Percentiles rank a stretch among this genome's conserved stretches.
phyloP scores from a whole-genome alignment of 2,888 invertebrate species.

The Folsomia manolachei region DNA sequence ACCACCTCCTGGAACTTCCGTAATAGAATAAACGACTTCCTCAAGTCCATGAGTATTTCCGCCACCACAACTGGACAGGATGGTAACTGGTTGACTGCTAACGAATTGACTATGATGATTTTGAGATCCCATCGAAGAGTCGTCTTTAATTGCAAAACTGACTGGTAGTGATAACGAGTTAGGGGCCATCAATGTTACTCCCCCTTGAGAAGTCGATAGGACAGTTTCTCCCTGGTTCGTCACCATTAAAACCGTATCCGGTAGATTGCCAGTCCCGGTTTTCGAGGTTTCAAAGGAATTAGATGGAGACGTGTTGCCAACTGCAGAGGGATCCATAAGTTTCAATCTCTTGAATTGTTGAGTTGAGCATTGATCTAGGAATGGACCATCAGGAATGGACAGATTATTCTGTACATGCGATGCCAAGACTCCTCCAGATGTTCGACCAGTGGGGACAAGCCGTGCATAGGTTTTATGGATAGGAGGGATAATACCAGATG shows the following conservation, averaged over 20 bases:
- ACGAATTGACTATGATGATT: constrained; percentile 14
- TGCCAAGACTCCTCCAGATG: background rate
- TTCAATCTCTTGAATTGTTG: background rate
- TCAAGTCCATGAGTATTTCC: constrained; percentile 23
- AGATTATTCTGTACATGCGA: background rate
- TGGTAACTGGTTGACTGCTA: constrained; percentile 30
- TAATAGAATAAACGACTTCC: constrained; percentile 43
- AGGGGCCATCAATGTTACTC: constrained; percentile 24
- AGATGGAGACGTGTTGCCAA: background rate
- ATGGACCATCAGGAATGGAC: background rate
- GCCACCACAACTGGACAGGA: constrained; percentile 22
- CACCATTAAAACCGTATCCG: constrained; percentile 37
- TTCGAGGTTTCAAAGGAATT: background rate
- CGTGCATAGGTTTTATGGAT: background rate
- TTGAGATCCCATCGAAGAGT: background rate
- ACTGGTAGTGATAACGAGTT: constrained; percentile 21
- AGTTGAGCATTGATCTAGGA: background rate
- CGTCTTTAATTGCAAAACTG: constrained; percentile 5
- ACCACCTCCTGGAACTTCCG: constrained; percentile 32
- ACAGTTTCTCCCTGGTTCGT: constrained; percentile 38
- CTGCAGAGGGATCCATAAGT: background rate
- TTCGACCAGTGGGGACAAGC: background rate
- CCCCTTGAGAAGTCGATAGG: constrained; percentile 29
- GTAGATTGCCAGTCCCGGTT: background rate
- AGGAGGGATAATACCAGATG: background rate